These are phyloP conservation scores for Pomatorhinus ruficollis DNA, from an alignment of 2,113 vertebrate species.

Conservation along the genomic window DNA sequence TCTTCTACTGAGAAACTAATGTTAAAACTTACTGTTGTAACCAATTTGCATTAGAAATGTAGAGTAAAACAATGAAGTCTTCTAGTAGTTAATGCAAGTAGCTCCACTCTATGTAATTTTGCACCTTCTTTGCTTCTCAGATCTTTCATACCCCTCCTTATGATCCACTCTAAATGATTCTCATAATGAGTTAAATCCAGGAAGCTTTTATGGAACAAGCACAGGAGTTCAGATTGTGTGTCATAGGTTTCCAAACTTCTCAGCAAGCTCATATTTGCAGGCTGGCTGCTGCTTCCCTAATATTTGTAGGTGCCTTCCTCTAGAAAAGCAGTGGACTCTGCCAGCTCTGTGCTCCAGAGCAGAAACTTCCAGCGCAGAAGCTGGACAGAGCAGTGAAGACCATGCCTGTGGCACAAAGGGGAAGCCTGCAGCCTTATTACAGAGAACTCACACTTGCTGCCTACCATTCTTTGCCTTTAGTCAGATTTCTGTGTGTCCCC, in stretches of 20 bases:
- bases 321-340: neutral
- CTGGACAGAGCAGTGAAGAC: accelerated
- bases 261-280: neutral
- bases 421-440: neutral
- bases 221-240: neutral
- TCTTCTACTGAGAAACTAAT: neutral
- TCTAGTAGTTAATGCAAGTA: neutral
- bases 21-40: neutral
- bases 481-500: neutral
- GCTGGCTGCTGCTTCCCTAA: neutral
- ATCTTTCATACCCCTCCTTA: neutral
- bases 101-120: neutral
- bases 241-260: neutral
- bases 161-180: neutral
- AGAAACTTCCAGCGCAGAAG: neutral
- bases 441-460: neutral
- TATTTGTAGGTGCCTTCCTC: neutral
- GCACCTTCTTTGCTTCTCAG: neutral
- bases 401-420: neutral
- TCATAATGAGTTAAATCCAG: neutral
- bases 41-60: neutral
- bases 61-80: neutral
- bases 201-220: neutral
- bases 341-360: neutral
- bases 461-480: neutral